Evolutionary conservation across 2,888 invertebrate genomes (phyloP).

Genomic region (Helleia helle): DNA sequence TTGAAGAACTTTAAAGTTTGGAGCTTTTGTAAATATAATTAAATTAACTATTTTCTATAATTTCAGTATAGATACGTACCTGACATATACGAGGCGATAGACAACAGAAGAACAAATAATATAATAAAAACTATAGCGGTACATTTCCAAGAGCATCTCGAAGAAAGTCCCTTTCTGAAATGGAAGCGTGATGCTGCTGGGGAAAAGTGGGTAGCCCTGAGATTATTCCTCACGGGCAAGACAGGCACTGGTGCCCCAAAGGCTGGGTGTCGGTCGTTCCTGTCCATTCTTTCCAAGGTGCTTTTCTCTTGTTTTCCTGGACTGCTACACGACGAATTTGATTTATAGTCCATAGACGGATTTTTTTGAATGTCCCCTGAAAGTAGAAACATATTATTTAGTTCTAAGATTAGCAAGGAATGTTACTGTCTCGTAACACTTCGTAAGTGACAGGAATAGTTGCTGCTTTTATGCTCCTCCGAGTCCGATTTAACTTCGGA

Average conservation of each 20-base stretch:
- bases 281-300: constrained; percentile 65
- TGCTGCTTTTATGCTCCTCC: too few species aligned
- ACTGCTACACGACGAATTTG: constrained; percentile 90
- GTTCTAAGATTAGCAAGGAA: too few species aligned
- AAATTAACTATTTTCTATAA: too few species aligned
- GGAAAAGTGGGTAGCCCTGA: constrained; percentile 83
- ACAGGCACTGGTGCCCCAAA: constrained; percentile 82
- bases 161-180: constrained; percentile 89
- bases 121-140: constrained; percentile 91
- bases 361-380: constrained; percentile 90
- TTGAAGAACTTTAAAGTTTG: too few species aligned
- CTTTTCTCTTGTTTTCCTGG: constrained; percentile 77
- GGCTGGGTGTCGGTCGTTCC: constrained; percentile 77
- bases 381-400: too few species aligned
- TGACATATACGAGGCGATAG: constrained; percentile 90
- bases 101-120: constrained; percentile 86
- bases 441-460: too few species aligned
- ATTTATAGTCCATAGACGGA: constrained; percentile 91
- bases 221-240: constrained; percentile 82
- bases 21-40: too few species aligned
- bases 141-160: constrained; percentile 93
- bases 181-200: constrained; percentile 84
- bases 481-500: too few species aligned
- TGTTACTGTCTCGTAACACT: too few species aligned
- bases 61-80: constrained; percentile 66